These are phyloP conservation scores for Lutjanus erythropterus DNA, from an alignment of 2,113 vertebrate genomes.

Conservation along the genomic window DNA sequence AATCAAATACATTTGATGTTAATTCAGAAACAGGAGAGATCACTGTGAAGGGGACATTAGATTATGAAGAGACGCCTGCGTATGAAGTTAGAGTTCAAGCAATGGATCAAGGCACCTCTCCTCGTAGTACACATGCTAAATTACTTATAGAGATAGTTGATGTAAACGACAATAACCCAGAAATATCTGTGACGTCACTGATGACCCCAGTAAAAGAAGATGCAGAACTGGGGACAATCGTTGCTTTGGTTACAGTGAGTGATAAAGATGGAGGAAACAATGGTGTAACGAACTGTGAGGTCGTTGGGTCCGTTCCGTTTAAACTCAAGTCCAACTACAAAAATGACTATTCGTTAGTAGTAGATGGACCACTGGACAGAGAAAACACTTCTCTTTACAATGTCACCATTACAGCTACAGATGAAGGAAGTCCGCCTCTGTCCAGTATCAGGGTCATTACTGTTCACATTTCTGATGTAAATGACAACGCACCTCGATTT, in stretches of 20 bases:
- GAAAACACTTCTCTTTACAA: constrained; percentile 85
- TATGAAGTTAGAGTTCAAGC: too few species aligned
- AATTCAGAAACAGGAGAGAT: too few species aligned
- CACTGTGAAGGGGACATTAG: too few species aligned
- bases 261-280: not conserved
- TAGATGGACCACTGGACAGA: constrained; percentile 84
- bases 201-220: not conserved
- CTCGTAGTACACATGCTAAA: too few species aligned
- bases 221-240: not conserved
- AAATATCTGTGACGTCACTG: too few species aligned
- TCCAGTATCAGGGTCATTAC: not conserved
- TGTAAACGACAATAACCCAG: too few species aligned
- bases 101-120: too few species aligned
- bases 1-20: too few species aligned
- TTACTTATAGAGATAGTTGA: too few species aligned
- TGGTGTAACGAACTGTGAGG: constrained; percentile 58
- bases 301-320: constrained; percentile 79
- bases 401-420: constrained; percentile 82
- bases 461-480: not conserved
- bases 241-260: not conserved
- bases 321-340: constrained; percentile 75
- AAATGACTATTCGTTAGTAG: constrained; percentile 87
- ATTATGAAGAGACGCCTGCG: too few species aligned
- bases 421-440: not conserved
- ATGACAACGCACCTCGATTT: constrained; percentile 86